A percentile compares a stretch with the other conserved stretches of the same genome.
Conservation (phyloP, 2,888 invertebrate genomes). For the Diarsia mendica region DNA sequence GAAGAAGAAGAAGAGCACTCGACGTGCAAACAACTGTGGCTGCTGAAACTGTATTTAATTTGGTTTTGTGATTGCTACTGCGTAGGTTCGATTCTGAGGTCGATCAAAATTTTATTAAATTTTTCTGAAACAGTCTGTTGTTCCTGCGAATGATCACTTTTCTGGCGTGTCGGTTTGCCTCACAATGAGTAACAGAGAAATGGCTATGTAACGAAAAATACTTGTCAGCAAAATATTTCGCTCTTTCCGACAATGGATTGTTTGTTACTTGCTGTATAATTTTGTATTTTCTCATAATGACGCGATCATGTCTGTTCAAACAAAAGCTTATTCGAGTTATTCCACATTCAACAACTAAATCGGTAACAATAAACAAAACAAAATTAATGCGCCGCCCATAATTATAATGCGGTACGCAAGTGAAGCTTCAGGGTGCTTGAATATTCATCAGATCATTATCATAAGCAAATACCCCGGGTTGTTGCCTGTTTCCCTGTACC, state of each 20-base stretch:
- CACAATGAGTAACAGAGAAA: not conserved
- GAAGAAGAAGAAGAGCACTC: not conserved
- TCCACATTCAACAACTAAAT: conserved; percentile 50
- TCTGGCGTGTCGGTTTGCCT: not conserved
- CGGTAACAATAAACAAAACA: conserved; percentile 59
- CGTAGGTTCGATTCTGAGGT: not conserved
- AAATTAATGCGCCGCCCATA: conserved; percentile 54
- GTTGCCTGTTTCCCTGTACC: conserved; percentile 33
- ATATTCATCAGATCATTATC: conserved; percentile 76
- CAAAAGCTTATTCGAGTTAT: conserved; percentile 18
- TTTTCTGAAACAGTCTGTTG: not conserved
- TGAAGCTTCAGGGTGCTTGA: conserved; percentile 65
- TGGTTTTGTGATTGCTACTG: too few species aligned
- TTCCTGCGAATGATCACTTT: not conserved
- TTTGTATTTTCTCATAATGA: conserved; percentile 7
- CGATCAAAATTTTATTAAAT: not conserved
- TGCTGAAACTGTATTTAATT: not conserved
- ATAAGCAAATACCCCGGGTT: conserved; percentile 74
- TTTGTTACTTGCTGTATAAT: not conserved
- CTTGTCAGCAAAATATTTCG: not conserved
- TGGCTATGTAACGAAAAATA: not conserved
- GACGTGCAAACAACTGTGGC: not conserved
- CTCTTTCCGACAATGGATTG: not conserved
- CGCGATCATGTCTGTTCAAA: conserved; percentile 7
- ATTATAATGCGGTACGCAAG: conserved; percentile 60